Base-by-base conservation (phyloP, 2,888 invertebrate species). In the Xestia c-nigrum region DNA sequence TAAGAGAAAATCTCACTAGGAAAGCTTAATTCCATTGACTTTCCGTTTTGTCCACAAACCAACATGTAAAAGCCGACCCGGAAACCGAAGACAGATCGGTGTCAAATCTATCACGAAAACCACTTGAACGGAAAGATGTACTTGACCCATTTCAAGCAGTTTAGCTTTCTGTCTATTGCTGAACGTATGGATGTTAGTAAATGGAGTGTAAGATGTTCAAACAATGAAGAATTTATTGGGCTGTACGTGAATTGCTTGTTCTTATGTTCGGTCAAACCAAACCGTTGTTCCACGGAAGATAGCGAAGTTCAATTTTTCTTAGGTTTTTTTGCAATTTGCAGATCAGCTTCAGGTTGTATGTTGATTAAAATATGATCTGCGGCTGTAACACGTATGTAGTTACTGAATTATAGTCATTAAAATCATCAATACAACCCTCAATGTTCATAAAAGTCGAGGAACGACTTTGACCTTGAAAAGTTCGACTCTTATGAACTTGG, bases 41-140 rank as follows among this genome's bases (percentile, higher is more conserved):
- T 31, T 43, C 16, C 16, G 21, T 24, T 21, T 6, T 16, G 21
- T n/a, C 14, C 31, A 59, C 38, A 40, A 52, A 10, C 24, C 2
- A 46, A 14, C 12, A 31, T 31, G 61, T 68, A 14, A 75, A 67
- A 31, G 21, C 43, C 31, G 21, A 6, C 31, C 61, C 10, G 9
- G 68, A 52, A 71, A 68, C 38, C 24, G 40, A 74, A 64, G 76
- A 76, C 81, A 64, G 43, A 75, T 55, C 55, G 52, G 59, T 71
- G 69, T 84, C 81, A 78, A 80, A 80, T 81, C 73, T 75, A 78
- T 86, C 65, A 70, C 31, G 63, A 71, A 67, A 40, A 61, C 65
- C 46, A 76, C 74, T 82, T 67, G 52, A 67, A 75, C 65, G 40
- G 43, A 67, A 81, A 81, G 64, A 59, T 9, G 63, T 65, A 76